Evolutionary conservation across 1,140 invertebrate genomes (phyloP).

Genomic region (Zophobas morio): DNA sequence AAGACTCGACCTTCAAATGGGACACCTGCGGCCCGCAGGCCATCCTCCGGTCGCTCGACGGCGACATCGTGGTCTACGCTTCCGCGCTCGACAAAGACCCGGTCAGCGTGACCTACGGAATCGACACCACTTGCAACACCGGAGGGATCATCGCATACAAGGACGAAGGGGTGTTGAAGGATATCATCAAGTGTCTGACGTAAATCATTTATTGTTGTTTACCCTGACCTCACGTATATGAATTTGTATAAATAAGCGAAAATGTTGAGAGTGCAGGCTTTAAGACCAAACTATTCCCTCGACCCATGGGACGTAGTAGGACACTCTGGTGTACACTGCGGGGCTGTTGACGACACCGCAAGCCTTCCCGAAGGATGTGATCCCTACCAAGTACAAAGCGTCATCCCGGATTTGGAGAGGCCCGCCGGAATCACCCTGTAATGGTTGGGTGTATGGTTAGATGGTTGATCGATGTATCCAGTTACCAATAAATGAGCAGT

Average conservation of each 20-base stretch:
- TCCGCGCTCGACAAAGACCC: conserved; percentile 63
- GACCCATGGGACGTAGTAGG: conserved; percentile 38
- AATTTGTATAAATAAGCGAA: background rate
- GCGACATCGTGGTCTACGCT: conserved; percentile 75
- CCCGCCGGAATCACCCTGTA: conserved; percentile 34
- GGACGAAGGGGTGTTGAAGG: conserved; percentile 66
- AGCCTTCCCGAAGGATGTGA: conserved; percentile 25
- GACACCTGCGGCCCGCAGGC: conserved; percentile 90
- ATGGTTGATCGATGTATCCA: no score
- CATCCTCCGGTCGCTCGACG: conserved; percentile 78
- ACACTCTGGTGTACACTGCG: conserved; percentile 36
- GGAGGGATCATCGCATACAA: conserved; percentile 77
- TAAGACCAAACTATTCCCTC: conserved; percentile 19
- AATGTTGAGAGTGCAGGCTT: background rate
- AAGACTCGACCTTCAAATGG: conserved; percentile 86
- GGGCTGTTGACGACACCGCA: conserved; percentile 26
- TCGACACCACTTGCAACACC: conserved; percentile 69
- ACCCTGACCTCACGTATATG: no score
- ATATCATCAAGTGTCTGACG: conserved; percentile 53
- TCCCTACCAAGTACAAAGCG: conserved; percentile 18
- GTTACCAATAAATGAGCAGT: background rate
- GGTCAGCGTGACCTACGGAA: conserved; percentile 54
- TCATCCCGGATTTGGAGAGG: conserved; percentile 25
- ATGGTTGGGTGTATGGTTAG: background rate
- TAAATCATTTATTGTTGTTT: conserved; percentile 2